Evolutionary conservation across 1,140 invertebrate genomes (phyloP).

Genomic region (Drosophila ananassae): DNA sequence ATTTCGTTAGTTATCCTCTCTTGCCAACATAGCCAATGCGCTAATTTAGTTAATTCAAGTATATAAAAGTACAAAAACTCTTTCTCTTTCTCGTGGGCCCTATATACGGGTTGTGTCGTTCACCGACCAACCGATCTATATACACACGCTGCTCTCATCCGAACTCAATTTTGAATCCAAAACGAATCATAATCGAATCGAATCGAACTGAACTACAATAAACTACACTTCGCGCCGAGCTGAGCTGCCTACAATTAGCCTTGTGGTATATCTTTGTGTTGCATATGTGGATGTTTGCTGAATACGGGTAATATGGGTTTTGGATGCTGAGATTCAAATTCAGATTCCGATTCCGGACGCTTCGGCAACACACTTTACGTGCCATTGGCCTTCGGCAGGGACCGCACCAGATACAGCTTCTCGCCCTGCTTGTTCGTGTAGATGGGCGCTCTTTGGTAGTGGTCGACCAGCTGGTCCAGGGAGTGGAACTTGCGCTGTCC

Average conservation of each 20-base stretch:
- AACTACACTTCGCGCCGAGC: constrained; percentile 56
- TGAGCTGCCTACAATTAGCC: constrained; percentile 55
- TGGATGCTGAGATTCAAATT: constrained; percentile 35
- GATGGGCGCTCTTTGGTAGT: constrained; percentile 99
- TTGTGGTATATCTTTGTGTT: constrained; percentile 56
- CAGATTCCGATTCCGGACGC: not conserved
- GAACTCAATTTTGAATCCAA: constrained; percentile 21
- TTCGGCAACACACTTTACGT: constrained; percentile 63
- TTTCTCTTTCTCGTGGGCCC: constrained; percentile 49
- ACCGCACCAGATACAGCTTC: constrained; percentile 95
- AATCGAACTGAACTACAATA: constrained; percentile 43
- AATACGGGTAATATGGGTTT: constrained; percentile 66
- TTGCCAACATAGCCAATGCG: constrained; percentile 58
- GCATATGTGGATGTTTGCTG: constrained; percentile 43
- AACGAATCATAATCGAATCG: constrained; percentile 13
- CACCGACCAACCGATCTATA: constrained; percentile 62
- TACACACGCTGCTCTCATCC: constrained; percentile 51
- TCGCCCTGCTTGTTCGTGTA: constrained; percentile 98
- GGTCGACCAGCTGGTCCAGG: constrained; percentile 97
- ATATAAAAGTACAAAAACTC: constrained; percentile 81
- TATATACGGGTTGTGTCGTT: constrained; percentile 31
- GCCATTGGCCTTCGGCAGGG: constrained; percentile 89
- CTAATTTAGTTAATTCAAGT: constrained; percentile 69
- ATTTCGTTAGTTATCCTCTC: constrained; percentile 15
- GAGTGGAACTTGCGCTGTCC: constrained; percentile 98